Percentiles rank a stretch among this genome's conserved stretches.
phyloP scores from a whole-genome alignment of 2,797 vertebrate species.

The Antrozous pallidus region DNA sequence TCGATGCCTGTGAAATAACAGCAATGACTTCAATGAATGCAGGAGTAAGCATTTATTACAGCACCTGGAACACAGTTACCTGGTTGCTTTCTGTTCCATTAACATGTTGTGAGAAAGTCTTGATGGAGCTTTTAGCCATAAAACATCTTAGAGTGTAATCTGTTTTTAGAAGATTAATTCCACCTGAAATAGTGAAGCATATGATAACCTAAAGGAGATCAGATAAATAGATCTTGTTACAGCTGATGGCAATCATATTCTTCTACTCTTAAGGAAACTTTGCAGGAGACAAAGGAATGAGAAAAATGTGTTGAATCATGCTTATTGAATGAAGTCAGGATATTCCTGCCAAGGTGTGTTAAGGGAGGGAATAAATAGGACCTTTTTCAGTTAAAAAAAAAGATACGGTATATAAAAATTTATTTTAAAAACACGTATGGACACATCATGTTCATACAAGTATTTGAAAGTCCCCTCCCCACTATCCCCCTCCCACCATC shows the following conservation, averaged over 20 bases:
- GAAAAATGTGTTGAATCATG: constrained; percentile 34
- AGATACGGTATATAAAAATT: background rate
- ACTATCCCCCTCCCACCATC: rapidly evolving
- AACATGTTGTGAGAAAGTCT: constrained; percentile 79
- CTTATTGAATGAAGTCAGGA: constrained; percentile 22
- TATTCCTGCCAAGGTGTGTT: background rate
- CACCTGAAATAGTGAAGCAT: constrained; percentile 74
- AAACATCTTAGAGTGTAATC: constrained; percentile 78
- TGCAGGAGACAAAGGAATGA: constrained; percentile 18
- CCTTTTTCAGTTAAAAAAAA: background rate
- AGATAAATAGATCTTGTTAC: constrained; percentile 63
- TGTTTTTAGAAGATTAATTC: constrained; percentile 79
- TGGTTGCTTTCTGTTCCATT: constrained; percentile 80
- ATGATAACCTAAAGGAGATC: constrained; percentile 74
- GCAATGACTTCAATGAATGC: constrained; percentile 73
- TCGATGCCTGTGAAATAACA: constrained; percentile 75
- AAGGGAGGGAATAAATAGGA: background rate
- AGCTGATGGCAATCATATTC: constrained; percentile 52
- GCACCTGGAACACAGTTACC: constrained; percentile 77
- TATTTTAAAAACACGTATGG: constrained; percentile 4
- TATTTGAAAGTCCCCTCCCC: background rate
- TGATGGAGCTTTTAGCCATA: constrained; percentile 80
- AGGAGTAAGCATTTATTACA: constrained; percentile 74
- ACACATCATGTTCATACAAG: background rate
- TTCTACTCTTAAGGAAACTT: constrained; percentile 48